Evolutionary conservation across 2,797 vertebrate species (phyloP), one percentile per base, ranked within the genome.

Genomic region (Sparus aurata): DNA sequence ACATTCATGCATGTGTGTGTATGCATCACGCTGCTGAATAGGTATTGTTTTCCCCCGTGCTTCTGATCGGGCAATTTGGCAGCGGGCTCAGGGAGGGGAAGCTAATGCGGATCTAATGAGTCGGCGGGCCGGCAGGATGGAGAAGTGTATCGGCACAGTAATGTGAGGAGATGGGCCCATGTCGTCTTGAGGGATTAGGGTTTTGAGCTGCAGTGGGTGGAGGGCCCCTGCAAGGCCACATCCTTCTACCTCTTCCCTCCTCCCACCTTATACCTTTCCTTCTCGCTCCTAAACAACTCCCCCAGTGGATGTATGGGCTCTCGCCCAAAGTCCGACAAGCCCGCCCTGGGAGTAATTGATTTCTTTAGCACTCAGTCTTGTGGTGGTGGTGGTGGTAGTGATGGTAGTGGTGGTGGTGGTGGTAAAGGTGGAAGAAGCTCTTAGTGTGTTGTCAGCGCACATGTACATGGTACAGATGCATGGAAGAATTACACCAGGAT

Each of bases 21-120:
- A 49, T 79, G 89, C 79, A 65, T 86, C 69, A 41, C 76, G 89
- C 80, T 86, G 87, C 86, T 87, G 93, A 88, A 91, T 78, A 87
- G 85, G 88, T 93, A 91, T 94, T 94, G 90, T 94, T 95, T 94
- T 89, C 80, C 84, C 74, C 85, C 55, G 84, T 46, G 64, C 86
- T 85, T 89, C 83, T 93, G 90, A 94, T 94, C 71, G 86, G 87
- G 81, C 89, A 91, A 92, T 94, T 93, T 94, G 88, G 91, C 85
- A 87, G 85, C 75, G 41, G 73, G 88, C 87, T 89, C 89, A 77
- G 76, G 89, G 90, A 91, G 81, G 82, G 86, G 88, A 89, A 87
- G 87, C 86, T 94, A 95, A 95, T 94, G 92, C 87, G 89, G 91
- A 93, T 95, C 93, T 95, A 94, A 95, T 94, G 91, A 94, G 92